A percentile compares a stretch with the other conserved stretches of the same genome.
phyloP scores from a whole-genome alignment of 2,888 invertebrate species.

The Diarsia rubi region DNA sequence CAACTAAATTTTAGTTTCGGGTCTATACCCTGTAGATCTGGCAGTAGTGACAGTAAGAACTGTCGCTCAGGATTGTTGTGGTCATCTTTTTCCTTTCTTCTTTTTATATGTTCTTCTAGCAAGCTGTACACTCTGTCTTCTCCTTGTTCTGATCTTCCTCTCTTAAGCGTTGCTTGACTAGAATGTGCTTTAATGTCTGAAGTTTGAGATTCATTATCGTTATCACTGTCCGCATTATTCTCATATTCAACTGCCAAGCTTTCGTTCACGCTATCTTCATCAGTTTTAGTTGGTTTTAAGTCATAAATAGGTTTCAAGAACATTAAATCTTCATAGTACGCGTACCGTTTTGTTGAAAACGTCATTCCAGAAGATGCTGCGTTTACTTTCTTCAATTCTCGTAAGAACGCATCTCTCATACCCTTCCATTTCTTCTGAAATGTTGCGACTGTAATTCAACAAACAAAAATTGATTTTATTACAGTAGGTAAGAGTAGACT shows the following conservation, averaged over 20 bases:
- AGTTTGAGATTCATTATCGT: conserved; percentile 19
- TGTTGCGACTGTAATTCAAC: conserved; percentile 19
- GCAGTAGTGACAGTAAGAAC: conserved; percentile 29
- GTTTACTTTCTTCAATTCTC: conserved; percentile 24
- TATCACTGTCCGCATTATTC: conserved; percentile 22
- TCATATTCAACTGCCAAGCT: not conserved
- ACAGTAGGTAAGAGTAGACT: not conserved
- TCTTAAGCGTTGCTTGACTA: conserved; percentile 3
- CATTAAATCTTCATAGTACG: conserved; percentile 35
- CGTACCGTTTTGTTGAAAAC: conserved; percentile 11
- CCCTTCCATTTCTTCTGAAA: conserved; percentile 44
- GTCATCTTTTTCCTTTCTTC: not conserved
- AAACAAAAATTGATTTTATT: not conserved
- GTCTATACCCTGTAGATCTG: conserved; percentile 31
- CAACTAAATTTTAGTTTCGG: conserved; percentile 31
- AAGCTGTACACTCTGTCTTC: conserved; percentile 21
- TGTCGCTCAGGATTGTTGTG: conserved; percentile 26
- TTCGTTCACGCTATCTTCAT: conserved; percentile 12
- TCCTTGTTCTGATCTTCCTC: not conserved
- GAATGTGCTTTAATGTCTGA: not conserved
- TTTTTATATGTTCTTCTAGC: conserved; percentile 27
- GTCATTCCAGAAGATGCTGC: not conserved
- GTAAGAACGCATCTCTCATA: conserved; percentile 38
- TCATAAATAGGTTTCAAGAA: conserved; percentile 36
- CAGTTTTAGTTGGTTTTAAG: not conserved